Evolutionary conservation across 2,888 invertebrate genomes (phyloP), one percentile per base, ranked within the genome.

Genomic region (Cerastis leucographa): DNA sequence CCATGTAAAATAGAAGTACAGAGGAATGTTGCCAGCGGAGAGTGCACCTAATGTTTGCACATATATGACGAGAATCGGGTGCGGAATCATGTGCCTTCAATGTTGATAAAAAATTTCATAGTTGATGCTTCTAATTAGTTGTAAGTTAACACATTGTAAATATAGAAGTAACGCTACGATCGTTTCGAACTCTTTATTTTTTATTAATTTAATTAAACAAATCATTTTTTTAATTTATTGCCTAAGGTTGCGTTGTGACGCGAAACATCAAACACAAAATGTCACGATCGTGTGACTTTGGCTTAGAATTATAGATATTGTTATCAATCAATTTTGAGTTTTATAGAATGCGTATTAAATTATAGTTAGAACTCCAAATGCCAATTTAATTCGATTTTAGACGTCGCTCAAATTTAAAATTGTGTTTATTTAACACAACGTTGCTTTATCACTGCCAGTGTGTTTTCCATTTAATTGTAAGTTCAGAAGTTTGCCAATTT

Each of bases 21-120:
- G 87, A 84, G 86, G 89, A 90, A 84, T 90, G 93, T 92, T 91
- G 93, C 91, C 91, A 92, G 91, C 90, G 88, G 86, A 90, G 91
- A 91, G 93, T 94, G 94, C 93, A 92, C 94, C 93, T 91, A 90
- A 90, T 90, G 91, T 92, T 87, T 92, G 94, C 93, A 93, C 92
- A 88, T 90, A 91, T 91, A 91, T 91, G 93, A 88, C 73, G 90
- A 91, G 94, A 95, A 94, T 93, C 94, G 95, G 96, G 96, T 96
- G 97, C 96, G 96, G 94, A 96, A 97, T 92, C 90, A 96, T 96
- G 97, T 97, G 97, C 97, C 97, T 97, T 97, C 95, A 95, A 96
- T 96, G 96, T 96, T 95, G 93, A 96, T 95, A 95, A 93, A 94
- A 91, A 91, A 91, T 82, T 95, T 94, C 94, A 96, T 96, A 96